Conservation (phyloP, 64 coral and sea anemone genomes). For the Montipora foliosa region DNA sequence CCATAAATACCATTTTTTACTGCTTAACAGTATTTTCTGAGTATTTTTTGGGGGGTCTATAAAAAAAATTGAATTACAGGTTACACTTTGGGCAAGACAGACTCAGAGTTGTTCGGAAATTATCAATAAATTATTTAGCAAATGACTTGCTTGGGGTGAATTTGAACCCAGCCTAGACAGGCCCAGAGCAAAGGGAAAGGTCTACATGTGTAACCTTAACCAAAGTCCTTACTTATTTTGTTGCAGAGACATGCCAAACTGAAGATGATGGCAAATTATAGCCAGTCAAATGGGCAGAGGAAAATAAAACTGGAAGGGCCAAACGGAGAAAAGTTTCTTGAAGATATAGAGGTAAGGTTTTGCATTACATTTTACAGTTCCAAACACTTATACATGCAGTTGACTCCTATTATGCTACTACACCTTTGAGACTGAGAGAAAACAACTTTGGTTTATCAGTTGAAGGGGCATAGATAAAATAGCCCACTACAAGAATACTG, state of each 20-base stretch:
- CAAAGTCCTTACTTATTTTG: constrained; percentile 41
- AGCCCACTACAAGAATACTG: constrained; percentile 11
- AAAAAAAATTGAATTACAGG: constrained; percentile 8
- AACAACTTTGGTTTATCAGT: constrained; percentile 56
- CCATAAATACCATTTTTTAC: not conserved
- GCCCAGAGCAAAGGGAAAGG: constrained; percentile 52
- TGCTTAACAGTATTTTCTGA: constrained; percentile 13
- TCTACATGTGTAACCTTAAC: constrained; percentile 48
- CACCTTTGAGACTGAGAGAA: constrained; percentile 58
- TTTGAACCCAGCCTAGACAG: constrained; percentile 3
- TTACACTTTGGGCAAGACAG: constrained; percentile 13
- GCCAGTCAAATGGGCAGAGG: constrained; percentile 35
- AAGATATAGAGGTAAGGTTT: constrained; percentile 56
- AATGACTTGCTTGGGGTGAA: not conserved
- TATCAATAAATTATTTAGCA: not conserved
- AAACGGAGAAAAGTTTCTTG: constrained; percentile 63
- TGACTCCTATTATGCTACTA: constrained; percentile 54
- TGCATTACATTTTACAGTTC: constrained; percentile 59
- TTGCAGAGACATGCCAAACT: constrained; percentile 53
- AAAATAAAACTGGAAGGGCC: constrained; percentile 53
- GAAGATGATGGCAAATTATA: constrained; percentile 56
- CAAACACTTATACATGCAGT: constrained; percentile 55
- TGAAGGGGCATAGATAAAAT: constrained; percentile 51
- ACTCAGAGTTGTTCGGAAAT: not conserved
- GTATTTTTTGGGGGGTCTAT: constrained; percentile 1